Evolutionary conservation across 2,113 vertebrate genomes (phyloP), one percentile per base, ranked within the genome.

Genomic region (Bagarius yarrelli): DNA sequence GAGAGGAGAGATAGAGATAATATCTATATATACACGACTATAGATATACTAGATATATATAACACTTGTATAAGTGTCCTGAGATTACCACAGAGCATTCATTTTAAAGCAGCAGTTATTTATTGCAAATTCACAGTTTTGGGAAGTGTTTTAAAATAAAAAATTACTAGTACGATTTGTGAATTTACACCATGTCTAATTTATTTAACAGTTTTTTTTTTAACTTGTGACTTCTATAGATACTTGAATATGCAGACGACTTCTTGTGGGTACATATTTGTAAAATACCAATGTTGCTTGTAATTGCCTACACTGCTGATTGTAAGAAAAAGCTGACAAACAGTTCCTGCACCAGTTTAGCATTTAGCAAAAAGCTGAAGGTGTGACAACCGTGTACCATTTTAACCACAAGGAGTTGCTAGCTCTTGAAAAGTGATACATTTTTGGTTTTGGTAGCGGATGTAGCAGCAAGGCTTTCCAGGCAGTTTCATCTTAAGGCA

Each of bases 331-430:
- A 9, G 5, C n/a, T n/a, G n/a, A n/a, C 36, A 40, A 47, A 27
- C 2, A 19, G 44, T 71, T 52, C 67, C 44, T 71, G 67, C 8
- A 3, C 6, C 9, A n/a, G 3, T 53, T 72, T 1, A 72, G 47
- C 6, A 71, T 30, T 72, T 3, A 72, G 47, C 70, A 72, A 16
- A 53, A 53, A 32, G 8, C 47, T 30, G 3, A 72, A 30, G 44
- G 52, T 8, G 44, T 52, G 15, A 70, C 1, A 71, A 15, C 44
- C n/a, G n/a, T 11, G 34, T 71, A 59, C 15, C n/a, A 3, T 47
- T 71, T 40, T 71, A 44, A 80, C 36, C 66, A n/a, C 55, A 71
- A 36, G 18, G 14, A 32, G 27, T 56, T 61, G 15, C 64, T 57
- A 70, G 8, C 25, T 53, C 50, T 55, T 30, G 5, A 1, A 52